These are phyloP conservation scores for Augochlora pura DNA, from an alignment of 1,140 invertebrate genomes.

Conservation along the genomic window DNA sequence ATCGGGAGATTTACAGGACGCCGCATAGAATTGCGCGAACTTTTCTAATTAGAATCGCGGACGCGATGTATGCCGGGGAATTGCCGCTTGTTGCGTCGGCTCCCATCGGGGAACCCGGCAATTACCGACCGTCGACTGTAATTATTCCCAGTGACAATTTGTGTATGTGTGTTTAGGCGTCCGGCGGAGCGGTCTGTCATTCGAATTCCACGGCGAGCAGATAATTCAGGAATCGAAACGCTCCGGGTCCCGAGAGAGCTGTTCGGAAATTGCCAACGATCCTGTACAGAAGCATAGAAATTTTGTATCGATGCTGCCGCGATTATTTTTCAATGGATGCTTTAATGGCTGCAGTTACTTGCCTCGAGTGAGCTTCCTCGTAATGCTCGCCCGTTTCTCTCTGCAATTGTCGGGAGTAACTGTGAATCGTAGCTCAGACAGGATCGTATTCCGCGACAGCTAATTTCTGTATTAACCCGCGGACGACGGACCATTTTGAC, in stretches of 20 bases:
- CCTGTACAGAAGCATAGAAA: too few relatives aligned
- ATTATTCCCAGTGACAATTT: slow-evolving; percentile 11
- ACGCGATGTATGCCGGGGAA: slow-evolving; percentile 6
- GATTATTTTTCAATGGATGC: too few relatives aligned
- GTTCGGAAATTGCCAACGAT: too few relatives aligned
- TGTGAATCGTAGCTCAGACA: too few relatives aligned
- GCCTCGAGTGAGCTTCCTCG: too few relatives aligned
- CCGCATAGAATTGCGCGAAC: slow-evolving; percentile 21
- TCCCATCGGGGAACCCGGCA: slow-evolving; percentile 2
- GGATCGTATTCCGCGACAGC: too few relatives aligned
- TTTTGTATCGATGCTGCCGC: too few relatives aligned
- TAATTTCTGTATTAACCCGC: too few relatives aligned
- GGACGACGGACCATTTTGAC: too few relatives aligned
- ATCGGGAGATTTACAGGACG: slow-evolving; percentile 29
- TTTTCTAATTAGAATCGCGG: slow-evolving; percentile 22
- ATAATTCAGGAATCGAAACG: background rate
- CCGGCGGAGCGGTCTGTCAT: background rate
- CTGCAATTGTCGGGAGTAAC: too few relatives aligned
- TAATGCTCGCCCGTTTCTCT: too few relatives aligned
- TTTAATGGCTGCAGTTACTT: too few relatives aligned
- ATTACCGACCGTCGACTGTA: background rate
- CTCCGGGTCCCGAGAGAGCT: background rate
- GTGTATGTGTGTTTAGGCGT: background rate
- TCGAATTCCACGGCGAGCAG: background rate
- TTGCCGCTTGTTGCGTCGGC: slow-evolving; percentile 7